Evolutionary conservation across 1,140 invertebrate species (phyloP).

Genomic region (Brachionus rotundiformis): DNA sequence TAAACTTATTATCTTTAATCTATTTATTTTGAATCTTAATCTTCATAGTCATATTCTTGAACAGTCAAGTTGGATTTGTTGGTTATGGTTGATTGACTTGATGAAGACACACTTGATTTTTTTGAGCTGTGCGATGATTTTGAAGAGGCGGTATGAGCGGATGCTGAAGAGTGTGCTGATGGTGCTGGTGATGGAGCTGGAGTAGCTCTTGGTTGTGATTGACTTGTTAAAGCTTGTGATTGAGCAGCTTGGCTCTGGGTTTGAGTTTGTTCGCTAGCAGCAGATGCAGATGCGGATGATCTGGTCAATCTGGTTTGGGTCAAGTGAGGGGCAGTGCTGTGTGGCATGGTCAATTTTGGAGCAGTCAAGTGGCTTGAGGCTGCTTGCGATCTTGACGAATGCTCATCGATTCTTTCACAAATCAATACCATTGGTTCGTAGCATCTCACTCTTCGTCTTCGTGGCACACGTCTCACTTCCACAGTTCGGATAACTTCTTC

Average conservation of each 20-base stretch:
- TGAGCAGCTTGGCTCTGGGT: not conserved
- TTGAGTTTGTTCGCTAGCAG: not conserved
- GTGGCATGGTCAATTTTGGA: not conserved
- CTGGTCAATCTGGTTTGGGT: not conserved
- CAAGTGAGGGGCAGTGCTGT: not conserved
- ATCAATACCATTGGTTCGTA: conserved; percentile 26
- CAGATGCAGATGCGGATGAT: not conserved
- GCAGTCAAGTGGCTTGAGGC: conserved; percentile 4
- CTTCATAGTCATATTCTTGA: conserved; percentile 27
- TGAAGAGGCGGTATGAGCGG: not conserved
- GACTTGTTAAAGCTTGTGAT: too few relatives aligned
- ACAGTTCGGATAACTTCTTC: conserved; percentile 15
- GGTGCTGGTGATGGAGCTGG: conserved; percentile 20
- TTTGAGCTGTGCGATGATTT: not conserved
- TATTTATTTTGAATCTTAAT: not conserved
- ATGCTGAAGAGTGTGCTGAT: not conserved
- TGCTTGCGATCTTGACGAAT: not conserved
- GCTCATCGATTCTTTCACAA: conserved; percentile 35
- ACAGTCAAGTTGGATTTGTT: conserved; percentile 23
- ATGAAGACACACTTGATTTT: not conserved
- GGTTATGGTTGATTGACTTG: not conserved
- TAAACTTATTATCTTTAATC: not conserved
- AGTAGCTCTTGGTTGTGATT: too few relatives aligned
- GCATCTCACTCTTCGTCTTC: conserved; percentile 8
- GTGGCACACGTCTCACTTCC: not conserved